Percentiles rank a stretch among this genome's conserved stretches.
Conservation (phyloP, 2,888 invertebrate species). For the Iselma pallidipennis region DNA sequence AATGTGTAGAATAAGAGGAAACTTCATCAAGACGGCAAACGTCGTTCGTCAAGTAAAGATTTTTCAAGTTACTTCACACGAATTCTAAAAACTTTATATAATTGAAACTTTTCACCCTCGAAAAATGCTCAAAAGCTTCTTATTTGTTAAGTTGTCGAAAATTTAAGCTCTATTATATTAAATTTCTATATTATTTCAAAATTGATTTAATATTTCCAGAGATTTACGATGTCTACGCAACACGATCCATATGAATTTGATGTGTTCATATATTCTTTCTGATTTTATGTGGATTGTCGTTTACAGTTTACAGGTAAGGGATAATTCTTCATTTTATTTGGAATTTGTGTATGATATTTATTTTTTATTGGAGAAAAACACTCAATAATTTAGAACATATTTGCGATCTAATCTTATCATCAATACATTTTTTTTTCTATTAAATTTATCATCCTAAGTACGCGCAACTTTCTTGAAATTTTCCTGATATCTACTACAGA, state of each 20-base stretch:
- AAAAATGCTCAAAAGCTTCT: neutral
- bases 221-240: slow-evolving; percentile 88
- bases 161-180: no score
- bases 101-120: no score
- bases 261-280: slow-evolving; percentile 86
- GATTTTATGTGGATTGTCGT: slow-evolving; percentile 87
- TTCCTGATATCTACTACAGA: neutral
- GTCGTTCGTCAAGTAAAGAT: no score
- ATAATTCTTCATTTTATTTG: slow-evolving; percentile 32
- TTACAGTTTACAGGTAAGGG: slow-evolving; percentile 76
- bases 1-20: no score
- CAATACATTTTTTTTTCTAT: no score
- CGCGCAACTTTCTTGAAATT: no score
- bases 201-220: slow-evolving; percentile 61
- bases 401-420: neutral
- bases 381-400: neutral
- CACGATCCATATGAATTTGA: slow-evolving; percentile 90
- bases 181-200: neutral
- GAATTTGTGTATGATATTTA: neutral
- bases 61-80: no score
- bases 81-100: no score
- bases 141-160: no score
- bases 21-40: no score
- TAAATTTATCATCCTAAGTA: no score
- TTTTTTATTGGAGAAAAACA: neutral